Base-by-base conservation (phyloP, 2,797 vertebrate genomes). In the Neosalanx taihuensis region DNA sequence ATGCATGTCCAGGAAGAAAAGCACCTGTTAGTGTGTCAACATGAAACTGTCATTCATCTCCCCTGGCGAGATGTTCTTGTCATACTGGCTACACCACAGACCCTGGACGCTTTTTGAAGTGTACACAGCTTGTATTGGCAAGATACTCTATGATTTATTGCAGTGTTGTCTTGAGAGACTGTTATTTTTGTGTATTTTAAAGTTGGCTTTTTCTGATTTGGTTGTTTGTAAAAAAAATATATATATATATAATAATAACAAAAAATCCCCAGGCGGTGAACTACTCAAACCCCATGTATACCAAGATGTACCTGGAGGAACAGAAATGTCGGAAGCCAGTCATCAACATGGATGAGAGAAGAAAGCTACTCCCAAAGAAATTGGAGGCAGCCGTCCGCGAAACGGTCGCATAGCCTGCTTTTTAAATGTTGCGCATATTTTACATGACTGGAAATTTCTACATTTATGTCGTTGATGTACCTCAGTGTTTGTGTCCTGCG, bases 361-460 rank as follows among this genome's bases (percentile, higher is more conserved):
- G 94, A 93, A 93, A 95, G 90, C 90, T 94, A 73, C 93, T 95
- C 90, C 94, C 94, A 93, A 95, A 95, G 93, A 95, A 94, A 93
- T 91, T 94, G 91, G 94, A 95, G 85, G 92, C 92, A 81, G 90
- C 92, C 70, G 94, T 95, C 87, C 92, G 93, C 83, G 95, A 96
- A 87, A 95, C 94, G 81, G 91, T 94, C 79, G 93, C 94, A 83
- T 96, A 93, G 91, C 85, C 83, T 75, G 84, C 66, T 89, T 84
- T 46, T 91, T 90, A 88, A 80, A 87, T 91, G 37, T 46, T 92
- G 17, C 59, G 53, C 51, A 60, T 79, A 77, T 94, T 94, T 89
- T 76, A 78, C 76, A 77, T 92, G 92, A 92, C 89, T 90, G 94
- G 92, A 86, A 94, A 93, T 94, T 95, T 93, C 92, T 94, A 94